A percentile compares a stretch with the other conserved stretches of the same genome.
Conservation (phyloP, 2,797 vertebrate species). For the Eospalax fontanierii region DNA sequence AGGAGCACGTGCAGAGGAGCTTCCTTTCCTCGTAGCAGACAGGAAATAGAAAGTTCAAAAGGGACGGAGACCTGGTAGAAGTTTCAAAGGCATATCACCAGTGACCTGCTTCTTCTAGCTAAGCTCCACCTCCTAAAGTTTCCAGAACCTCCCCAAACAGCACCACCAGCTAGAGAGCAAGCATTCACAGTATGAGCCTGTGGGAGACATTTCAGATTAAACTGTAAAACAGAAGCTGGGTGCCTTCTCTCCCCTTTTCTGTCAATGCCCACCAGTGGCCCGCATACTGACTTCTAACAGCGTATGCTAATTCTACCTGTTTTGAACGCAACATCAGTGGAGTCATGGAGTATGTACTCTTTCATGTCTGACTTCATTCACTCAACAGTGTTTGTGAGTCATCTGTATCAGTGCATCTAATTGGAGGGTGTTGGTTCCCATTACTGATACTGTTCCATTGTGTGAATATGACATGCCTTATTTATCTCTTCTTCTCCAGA, state of each 20-base stretch:
- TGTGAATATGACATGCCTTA: neutral
- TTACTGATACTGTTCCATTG: neutral
- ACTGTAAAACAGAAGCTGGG: neutral
- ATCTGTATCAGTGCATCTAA: neutral
- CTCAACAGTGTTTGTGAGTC: neutral
- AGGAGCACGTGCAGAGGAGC: neutral
- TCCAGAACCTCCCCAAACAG: neutral
- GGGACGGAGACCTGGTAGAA: neutral
- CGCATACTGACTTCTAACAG: neutral
- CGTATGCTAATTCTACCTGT: conserved; percentile 1
- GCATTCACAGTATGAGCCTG: neutral
- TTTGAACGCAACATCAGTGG: neutral
- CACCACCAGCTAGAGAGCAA: neutral
- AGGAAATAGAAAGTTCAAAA: neutral
- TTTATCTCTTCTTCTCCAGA: conserved; percentile 8
- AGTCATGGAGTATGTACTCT: neutral
- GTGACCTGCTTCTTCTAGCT: neutral
- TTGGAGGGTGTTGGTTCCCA: neutral
- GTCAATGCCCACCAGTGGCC: neutral
- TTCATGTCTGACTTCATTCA: conserved; percentile 46
- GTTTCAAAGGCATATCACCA: neutral
- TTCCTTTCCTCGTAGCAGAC: neutral
- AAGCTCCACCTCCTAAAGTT: neutral
- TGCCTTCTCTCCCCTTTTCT: neutral
- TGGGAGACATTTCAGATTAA: neutral